Evolutionary conservation across 2,113 vertebrate genomes (phyloP).

Genomic region (Copsychus sechellarum): DNA sequence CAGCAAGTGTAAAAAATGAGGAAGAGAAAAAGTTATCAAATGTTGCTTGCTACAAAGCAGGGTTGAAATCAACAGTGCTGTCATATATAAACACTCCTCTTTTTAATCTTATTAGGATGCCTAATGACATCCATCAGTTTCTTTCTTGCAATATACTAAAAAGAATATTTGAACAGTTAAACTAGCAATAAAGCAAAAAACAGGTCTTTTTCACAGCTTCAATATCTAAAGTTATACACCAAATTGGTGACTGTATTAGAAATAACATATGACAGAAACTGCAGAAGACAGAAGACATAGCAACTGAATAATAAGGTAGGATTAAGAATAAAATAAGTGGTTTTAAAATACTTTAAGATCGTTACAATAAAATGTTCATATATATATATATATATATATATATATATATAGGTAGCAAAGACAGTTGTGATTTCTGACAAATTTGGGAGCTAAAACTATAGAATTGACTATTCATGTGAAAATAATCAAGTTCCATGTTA

Average conservation of each 20-base stretch:
- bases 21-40: slow-evolving; percentile 16
- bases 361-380: neutral
- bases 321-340: neutral
- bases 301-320: neutral
- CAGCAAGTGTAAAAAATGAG: neutral
- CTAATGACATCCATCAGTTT: neutral
- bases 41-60: neutral
- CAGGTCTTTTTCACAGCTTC: neutral
- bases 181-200: neutral
- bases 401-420: neutral
- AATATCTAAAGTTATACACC: neutral
- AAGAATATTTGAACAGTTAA: neutral
- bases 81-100: neutral
- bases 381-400: too few species aligned
- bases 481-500: neutral
- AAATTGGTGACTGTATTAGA: neutral
- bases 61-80: neutral
- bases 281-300: neutral
- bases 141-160: slow-evolving; percentile 7
- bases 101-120: neutral
- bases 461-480: neutral
- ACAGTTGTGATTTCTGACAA: neutral
- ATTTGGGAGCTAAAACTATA: neutral
- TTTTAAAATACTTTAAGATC: neutral
- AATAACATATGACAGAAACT: neutral